Evolutionary conservation across 1,140 invertebrate genomes (phyloP), one percentile per base, ranked within the genome.

Genomic region (Drosophila burlai): DNA sequence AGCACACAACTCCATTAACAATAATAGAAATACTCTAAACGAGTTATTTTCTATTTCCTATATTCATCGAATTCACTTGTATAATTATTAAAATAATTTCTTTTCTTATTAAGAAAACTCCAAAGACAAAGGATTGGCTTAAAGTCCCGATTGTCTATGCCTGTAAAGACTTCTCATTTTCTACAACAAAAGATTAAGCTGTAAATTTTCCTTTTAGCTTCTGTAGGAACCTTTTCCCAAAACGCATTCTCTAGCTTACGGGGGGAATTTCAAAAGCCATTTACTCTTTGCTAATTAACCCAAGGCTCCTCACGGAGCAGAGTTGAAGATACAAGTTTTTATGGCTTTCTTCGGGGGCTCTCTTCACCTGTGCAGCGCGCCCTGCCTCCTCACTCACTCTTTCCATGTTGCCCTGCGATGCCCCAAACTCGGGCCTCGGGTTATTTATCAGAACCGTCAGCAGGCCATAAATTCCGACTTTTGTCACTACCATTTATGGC

Each of bases 401-500:
- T 8, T 15, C 24, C 13, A 13, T 24, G 45, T 46, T 24, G 45
- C 47, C 24, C 50, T 36, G 29, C n/a, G 16, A 42, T 45, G 38
- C 24, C 16, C 16, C 43, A 26, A 46, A 36, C 54, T 47, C 31
- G 62, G 58, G 45, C 67, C 72, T 64, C 42, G n/a, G 77, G 62
- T 74, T 80, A 78, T 89, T 87, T 87, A 89, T 87, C 84, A 89
- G 77, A 84, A 49, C 73, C 83, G 84, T 84, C 84, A 68, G 73
- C 54, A 24, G 38, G 40, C 66, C 76, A 78, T 79, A 72, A 72
- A 57, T 76, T 60, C 57, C 24, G 54, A 72, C 45, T 78, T 79
- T 79, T 79, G 76, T 79, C 76, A 79, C 76, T 79, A 43, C 84
- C 83, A 74, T 83, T 83, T 80, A 71, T 67, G 77, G 77, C 65